Base-by-base conservation (phyloP, 1,140 invertebrate genomes). In the Drosophila nasuta region DNA sequence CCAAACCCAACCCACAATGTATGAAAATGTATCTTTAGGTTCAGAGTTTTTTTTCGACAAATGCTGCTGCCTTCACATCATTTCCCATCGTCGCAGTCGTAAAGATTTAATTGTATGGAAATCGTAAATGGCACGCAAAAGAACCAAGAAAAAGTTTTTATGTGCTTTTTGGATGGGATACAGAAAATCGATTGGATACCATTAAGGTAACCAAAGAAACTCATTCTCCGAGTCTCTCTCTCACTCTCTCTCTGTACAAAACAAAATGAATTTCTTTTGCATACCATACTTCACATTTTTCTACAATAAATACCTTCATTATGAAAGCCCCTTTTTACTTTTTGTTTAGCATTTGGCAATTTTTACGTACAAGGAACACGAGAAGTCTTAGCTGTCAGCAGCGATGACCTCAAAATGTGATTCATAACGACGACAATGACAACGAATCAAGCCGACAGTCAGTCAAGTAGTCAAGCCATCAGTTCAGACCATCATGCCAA, bases 31-130 rank as follows among this genome's bases (percentile, higher is more conserved):
- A 69, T 69, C 49, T 63, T 33, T 43, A 43, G 35, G 43, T 46
- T 67, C 35, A 0, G 45, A 25, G 20, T 20, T 0, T 3, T 69
- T 60, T 65, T 57, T 57, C 7, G 45, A 56, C 62, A 72, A 58
- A 43, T 72, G 33, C 33, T 66, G 10, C 30, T 66, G 35, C 72
- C 38, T 63, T 52, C 43, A 52, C 67, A 71, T 75, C 68, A 51
- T 54, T 68, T 62, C 57, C 56, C 67, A 64, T 62, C 70, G 68
- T 78, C 41, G 67, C 68, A 71, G 78, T 85, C 85, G 65, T 88
- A 81, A 89, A 88, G 85, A 88, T 89, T 88, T 88, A 88, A 88
- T 88, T 88, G 85, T 85, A 88, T 88, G 85, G 81, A 88, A 88
- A 88, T 89, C 85, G 85, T 88, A 85, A 88, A 88, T 78, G 85